Conservation (phyloP, 2,797 vertebrate species). For the Nyctibius grandis region DNA sequence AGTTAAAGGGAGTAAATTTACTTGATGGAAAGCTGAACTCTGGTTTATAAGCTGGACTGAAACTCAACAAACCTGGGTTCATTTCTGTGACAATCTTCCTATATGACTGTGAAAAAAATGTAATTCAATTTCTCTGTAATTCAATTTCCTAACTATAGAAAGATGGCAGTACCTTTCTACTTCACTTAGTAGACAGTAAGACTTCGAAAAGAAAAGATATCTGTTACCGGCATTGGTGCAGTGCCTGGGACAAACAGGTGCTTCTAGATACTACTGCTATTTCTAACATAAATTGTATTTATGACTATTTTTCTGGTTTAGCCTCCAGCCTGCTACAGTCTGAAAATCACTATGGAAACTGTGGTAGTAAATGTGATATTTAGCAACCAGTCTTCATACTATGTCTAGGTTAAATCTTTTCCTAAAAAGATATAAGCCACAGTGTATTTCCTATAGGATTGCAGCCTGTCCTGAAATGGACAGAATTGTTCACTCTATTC, state of each 20-base stretch:
- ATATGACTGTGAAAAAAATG: background rate
- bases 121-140: background rate
- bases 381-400: background rate
- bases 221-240: background rate
- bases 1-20: background rate
- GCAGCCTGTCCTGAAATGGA: background rate
- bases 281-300: conserved; percentile 27
- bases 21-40: background rate
- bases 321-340: background rate
- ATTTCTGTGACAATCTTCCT: background rate
- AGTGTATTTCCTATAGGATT: background rate
- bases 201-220: background rate
- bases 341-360: conserved; percentile 52
- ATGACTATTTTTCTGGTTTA: conserved; percentile 12
- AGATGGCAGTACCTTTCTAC: background rate
- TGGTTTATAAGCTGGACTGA: background rate
- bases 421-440: background rate
- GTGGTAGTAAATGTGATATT: background rate
- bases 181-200: background rate
- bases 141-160: background rate
- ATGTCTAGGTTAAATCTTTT: background rate
- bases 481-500: background rate
- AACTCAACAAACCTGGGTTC: background rate
- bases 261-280: background rate
- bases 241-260: background rate